These are phyloP conservation scores for Chlorospingus flavigularis DNA, from an alignment of 2,797 vertebrate genomes.

Conservation along the genomic window DNA sequence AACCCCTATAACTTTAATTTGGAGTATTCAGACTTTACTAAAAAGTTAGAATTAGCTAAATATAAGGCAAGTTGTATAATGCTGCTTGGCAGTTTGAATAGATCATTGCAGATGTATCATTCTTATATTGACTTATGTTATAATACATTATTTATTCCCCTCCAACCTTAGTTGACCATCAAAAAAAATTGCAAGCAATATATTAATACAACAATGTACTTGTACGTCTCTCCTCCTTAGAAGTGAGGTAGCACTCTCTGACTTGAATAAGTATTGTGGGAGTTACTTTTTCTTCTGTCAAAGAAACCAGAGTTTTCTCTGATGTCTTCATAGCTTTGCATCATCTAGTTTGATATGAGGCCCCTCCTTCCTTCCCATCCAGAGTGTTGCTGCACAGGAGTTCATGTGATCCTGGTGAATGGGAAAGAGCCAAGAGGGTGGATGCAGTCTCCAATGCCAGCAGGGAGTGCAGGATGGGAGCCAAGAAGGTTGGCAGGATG, in stretches of 20 bases:
- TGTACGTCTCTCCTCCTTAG: not conserved
- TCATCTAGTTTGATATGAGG: not conserved
- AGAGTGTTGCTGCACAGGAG: not conserved
- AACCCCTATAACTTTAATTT: not conserved
- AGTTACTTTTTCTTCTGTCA: not conserved
- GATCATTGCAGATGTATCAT: not conserved
- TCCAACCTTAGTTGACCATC: not conserved
- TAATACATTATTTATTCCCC: not conserved
- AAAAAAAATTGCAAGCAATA: not conserved
- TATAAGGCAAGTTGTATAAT: not conserved
- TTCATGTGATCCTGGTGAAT: fast-evolving
- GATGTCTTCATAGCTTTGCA: not conserved
- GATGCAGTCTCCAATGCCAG: not conserved
- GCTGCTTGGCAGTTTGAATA: not conserved
- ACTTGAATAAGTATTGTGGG: not conserved
- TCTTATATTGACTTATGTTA: not conserved
- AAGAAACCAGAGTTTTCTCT: not conserved
- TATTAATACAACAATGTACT: not conserved
- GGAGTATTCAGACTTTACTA: not conserved
- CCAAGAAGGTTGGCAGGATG: not conserved
- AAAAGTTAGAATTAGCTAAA: not conserved
- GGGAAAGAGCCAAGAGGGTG: not conserved
- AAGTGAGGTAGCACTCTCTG: not conserved
- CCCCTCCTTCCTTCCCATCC: not conserved
- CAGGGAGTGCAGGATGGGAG: not conserved